Base-by-base conservation (phyloP, 2,113 vertebrate genomes). In the Clarias magur region DNA sequence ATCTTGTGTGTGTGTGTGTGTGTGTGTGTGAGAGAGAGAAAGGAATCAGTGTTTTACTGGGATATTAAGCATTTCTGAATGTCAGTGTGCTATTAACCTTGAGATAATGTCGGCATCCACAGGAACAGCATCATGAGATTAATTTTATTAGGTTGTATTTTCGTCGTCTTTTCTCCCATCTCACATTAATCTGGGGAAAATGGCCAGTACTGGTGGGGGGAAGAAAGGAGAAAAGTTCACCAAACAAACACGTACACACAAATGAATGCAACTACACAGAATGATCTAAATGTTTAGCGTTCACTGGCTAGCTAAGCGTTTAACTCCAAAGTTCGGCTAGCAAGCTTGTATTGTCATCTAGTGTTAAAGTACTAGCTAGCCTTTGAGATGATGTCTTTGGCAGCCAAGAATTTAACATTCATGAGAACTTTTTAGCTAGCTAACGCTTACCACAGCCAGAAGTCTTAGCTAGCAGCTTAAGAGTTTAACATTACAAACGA, bases 61-160 rank as follows among this genome's bases (percentile, higher is more conserved):
- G 72, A 92, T 94, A 90, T 93, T 95, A 94, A 94, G 89, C 90
- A 92, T 94, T 94, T 94, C 82, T 3, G 78, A 54, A 88, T 91
- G 93, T 95, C 94, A 94, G 90, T 92, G 92, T 65, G 25, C 90
- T 91, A 90, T 94, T 94, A 94, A 92, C 93, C 94, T 92, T 89
- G 91, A 92, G 92, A 92, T 93, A 93, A 91, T 89, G 88, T 89
- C 25, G 59, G 88, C 88, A 88, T 90, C 90, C 82, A 85, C 72
- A 89, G 84, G 30, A 78, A 85, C 59, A 27, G 63, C 75, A 76
- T 56, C 60, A 84, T 34, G 75, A 73, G 86, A 80, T 59, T 57
- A 10, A n/a, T 57, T 80, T 80, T 80, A 80, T 30, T 80, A 9
- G 7, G 72, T 82, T 84, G 88, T 86, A 60, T 91, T 91, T 83